A percentile compares a stretch with the other conserved stretches of the same genome.
These are phyloP conservation scores for Oplegnathus fasciatus DNA, from an alignment of 2,113 vertebrate species.

Conservation along the genomic window DNA sequence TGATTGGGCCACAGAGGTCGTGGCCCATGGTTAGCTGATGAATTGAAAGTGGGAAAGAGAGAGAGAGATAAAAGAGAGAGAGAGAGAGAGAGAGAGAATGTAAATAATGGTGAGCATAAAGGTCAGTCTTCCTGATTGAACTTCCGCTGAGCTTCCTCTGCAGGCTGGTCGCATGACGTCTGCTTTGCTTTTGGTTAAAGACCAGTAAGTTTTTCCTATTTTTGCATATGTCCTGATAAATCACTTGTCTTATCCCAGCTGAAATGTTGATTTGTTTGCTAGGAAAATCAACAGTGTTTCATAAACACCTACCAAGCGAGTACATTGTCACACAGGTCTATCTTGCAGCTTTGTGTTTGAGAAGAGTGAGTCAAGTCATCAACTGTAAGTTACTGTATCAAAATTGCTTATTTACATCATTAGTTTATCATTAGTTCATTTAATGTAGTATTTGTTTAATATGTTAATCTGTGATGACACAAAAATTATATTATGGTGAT, in stretches of 20 bases:
- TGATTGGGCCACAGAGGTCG: no score
- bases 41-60: no score
- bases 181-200: conserved; percentile 25
- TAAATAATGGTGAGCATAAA: no score
- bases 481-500: no score
- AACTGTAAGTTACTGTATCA: conserved; percentile 52
- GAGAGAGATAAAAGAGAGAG: no score
- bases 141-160: no score
- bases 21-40: no score
- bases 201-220: conserved; percentile 41
- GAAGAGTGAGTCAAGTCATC: conserved; percentile 29
- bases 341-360: neutral
- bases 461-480: neutral
- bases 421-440: neutral
- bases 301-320: conserved; percentile 7
- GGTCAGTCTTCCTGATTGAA: no score
- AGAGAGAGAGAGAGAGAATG: no score
- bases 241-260: conserved; percentile 14
- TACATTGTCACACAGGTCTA: neutral
- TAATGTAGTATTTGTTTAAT: neutral
- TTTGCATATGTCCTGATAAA: conserved; percentile 71
- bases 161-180: neutral
- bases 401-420: neutral
- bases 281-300: conserved; percentile 67
- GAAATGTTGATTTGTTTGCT: conserved; percentile 56